Conservation (phyloP, 35 echinoderm and acorn worm genomes). For the Heliocidaris erythrogramma region DNA sequence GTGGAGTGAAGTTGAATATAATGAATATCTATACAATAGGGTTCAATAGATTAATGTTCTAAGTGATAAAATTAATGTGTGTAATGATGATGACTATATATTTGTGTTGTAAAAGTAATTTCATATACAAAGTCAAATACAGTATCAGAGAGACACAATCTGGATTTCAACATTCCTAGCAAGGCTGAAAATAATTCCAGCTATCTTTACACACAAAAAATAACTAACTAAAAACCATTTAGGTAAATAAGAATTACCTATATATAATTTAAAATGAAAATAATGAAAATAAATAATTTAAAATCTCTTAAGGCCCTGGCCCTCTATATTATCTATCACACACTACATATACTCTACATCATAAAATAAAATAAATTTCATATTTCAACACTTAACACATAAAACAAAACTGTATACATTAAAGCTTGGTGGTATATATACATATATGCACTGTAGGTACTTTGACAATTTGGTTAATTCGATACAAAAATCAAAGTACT, state of each 20-base stretch:
- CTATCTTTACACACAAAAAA: background rate
- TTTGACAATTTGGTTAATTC: background rate
- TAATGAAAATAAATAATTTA: background rate
- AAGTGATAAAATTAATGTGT: background rate
- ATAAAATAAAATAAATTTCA: background rate
- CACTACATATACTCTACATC: background rate
- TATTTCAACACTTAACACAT: background rate
- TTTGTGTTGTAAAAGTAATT: background rate
- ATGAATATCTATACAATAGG: background rate
- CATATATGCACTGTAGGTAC: background rate
- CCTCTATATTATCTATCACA: background rate
- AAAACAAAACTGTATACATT: background rate
- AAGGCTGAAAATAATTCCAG: background rate
- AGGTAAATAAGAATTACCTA: background rate
- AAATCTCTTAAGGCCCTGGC: too few relatives aligned
- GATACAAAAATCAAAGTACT: background rate
- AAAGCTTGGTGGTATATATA: background rate
- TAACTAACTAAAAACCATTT: background rate
- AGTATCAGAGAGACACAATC: slow-evolving; percentile 1
- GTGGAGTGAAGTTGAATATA: background rate
- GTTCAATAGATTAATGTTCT: background rate
- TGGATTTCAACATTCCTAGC: background rate
- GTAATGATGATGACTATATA: background rate
- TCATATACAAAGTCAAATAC: background rate
- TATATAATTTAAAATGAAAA: background rate